phyloP scores from a whole-genome alignment of 2,113 vertebrate species.

The Pseudolaguvia tuberculata region DNA sequence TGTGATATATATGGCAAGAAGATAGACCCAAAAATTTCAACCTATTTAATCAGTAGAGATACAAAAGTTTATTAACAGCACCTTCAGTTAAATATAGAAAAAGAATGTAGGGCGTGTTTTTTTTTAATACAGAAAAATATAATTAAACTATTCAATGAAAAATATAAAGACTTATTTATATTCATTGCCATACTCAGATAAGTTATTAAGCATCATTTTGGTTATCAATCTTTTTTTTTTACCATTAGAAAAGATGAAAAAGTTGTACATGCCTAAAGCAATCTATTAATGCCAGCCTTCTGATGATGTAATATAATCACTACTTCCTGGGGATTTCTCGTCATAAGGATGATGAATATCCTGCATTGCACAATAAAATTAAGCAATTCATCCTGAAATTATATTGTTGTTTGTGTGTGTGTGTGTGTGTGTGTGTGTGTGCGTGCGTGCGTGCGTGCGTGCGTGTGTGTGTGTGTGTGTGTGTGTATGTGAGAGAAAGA shows the following conservation, averaged over 20 bases:
- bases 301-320: slow-evolving; percentile 6
- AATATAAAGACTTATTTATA: slow-evolving; percentile 2
- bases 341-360: background rate
- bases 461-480: background rate
- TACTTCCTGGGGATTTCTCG: slow-evolving; percentile 1
- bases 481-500: background rate
- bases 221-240: background rate
- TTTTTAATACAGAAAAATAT: background rate
- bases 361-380: slow-evolving; percentile 14
- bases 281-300: background rate
- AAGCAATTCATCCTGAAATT: background rate
- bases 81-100: background rate
- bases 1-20: background rate
- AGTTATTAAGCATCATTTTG: background rate
- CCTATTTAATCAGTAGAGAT: background rate
- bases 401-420: background rate
- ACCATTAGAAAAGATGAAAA: background rate
- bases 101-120: background rate
- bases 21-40: background rate
- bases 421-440: background rate
- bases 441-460: background rate
- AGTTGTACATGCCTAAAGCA: background rate
- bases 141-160: background rate
- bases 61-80: background rate
- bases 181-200: background rate